Base-by-base conservation (phyloP, 2,888 invertebrate species). In the Nematopogon swammerdamellus region DNA sequence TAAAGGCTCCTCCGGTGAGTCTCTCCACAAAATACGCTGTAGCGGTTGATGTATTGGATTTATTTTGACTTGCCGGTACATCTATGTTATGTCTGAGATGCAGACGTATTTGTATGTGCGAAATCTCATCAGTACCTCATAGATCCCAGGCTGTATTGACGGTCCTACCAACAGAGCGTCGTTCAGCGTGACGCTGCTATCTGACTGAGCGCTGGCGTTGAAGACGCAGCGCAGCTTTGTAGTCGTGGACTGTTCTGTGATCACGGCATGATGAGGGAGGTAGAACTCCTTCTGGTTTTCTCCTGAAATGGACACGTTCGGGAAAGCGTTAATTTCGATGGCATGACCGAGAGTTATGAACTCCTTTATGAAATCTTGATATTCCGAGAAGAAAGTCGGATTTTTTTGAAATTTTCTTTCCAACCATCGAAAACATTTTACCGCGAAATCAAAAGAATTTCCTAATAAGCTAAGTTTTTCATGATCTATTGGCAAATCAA, bases 101-200 rank as follows among this genome's bases (percentile, higher is more conserved):
- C 59, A 30, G 10, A 59, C 46, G 17, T 53, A 60, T 25, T 25
- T 25, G 8, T 6, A 25, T 25, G 25, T 25, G 8, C 25, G 25
- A 25, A 25, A 25, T 25, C 56, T 52, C 2, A 57, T 19, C 19
- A 57, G 50, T 17, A 57, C 58, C 20, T 51, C 50, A 46, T 58
- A 57, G 5, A 59, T 50, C 2, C 57, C 51, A 43, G 57, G 56
- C 46, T 59, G 58, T 0, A 59, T 30, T 4, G 47, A 55, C 1
- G 60, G 59, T 10, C 61, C 62, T 44, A 59, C 56, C 52, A 57
- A 54, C 29, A 49, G 48, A 1, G 58, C 48, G 19, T 59, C 56
- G 43, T 60, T 60, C 1, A 58, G 11, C 0, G 59, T 52, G n/a
- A 36, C 50, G 6, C 58, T 58, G 1, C 58, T 58, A 1, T 58